A percentile compares a stretch with the other conserved stretches of the same genome.
Evolutionary conservation across 2,797 vertebrate genomes (phyloP).

Genomic region (Taeniopygia guttata): DNA sequence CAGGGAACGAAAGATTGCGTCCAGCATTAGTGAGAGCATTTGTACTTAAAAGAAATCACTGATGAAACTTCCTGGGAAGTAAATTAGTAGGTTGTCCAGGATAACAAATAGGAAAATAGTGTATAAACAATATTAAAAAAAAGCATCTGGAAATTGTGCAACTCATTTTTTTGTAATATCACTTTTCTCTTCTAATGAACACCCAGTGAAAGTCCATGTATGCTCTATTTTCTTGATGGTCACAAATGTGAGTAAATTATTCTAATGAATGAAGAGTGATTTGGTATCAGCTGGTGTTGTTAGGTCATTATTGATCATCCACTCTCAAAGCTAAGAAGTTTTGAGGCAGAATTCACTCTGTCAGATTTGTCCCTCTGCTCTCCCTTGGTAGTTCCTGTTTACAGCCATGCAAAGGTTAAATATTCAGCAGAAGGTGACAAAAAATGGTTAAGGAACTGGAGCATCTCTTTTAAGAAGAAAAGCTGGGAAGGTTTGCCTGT

Average conservation of each 20-base stretch:
- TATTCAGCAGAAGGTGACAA: background rate
- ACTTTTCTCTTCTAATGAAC: background rate
- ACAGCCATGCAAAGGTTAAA: background rate
- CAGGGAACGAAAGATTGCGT: background rate
- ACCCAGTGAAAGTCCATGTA: background rate
- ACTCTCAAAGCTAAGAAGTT: background rate
- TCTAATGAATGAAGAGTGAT: background rate
- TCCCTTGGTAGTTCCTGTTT: background rate
- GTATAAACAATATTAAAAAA: background rate
- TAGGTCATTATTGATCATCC: background rate
- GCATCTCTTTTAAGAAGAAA: background rate
- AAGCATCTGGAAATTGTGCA: background rate
- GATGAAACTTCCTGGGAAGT: background rate
- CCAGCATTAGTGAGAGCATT: background rate
- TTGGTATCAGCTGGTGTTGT: background rate
- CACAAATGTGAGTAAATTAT: background rate
- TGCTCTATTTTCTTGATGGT: background rate
- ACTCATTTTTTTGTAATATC: background rate
- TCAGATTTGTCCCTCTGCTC: background rate
- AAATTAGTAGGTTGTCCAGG: background rate
- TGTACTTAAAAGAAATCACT: background rate
- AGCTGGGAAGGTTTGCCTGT: background rate
- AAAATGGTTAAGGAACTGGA: background rate
- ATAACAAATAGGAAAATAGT: background rate
- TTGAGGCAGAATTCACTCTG: background rate